phyloP scores from a whole-genome alignment of 2,797 vertebrate genomes.

The Sebastiscus tertius region DNA sequence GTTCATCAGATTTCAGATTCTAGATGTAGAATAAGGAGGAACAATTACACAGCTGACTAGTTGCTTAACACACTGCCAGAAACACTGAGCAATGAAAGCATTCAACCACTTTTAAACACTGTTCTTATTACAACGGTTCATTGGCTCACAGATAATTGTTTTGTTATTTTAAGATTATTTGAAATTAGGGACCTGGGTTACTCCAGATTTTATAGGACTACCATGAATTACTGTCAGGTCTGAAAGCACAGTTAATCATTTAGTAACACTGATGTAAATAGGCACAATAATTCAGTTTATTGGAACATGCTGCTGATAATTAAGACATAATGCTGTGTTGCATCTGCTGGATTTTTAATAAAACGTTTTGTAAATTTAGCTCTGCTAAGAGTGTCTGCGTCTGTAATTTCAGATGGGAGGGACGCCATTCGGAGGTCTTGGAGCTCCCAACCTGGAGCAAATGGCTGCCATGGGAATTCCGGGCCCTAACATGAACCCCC shows the following conservation, averaged over 20 bases:
- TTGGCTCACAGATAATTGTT: no score
- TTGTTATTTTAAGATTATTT: no score
- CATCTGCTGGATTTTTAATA: not conserved
- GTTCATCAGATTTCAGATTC: no score
- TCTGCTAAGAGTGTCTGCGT: not conserved
- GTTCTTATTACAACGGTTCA: no score
- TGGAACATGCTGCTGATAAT: not conserved
- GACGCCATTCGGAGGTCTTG: conserved; percentile 91
- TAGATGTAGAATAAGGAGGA: no score
- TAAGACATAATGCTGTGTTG: not conserved
- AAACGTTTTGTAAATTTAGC: not conserved
- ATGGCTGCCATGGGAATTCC: conserved; percentile 95
- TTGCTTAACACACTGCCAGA: no score
- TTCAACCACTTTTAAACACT: no score
- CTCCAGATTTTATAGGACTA: no score
- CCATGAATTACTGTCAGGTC: not conserved
- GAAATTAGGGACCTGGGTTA: no score
- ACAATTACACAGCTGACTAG: no score
- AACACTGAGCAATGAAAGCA: no score
- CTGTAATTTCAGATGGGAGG: conserved; percentile 88
- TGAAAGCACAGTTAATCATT: no score
- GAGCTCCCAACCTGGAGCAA: conserved; percentile 93
- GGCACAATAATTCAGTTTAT: not conserved
- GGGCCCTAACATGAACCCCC: conserved; percentile 93
- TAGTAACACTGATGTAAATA: not conserved